Evolutionary conservation across 2,888 invertebrate species (phyloP).

Genomic region (Pristionchus maxplancki): DNA sequence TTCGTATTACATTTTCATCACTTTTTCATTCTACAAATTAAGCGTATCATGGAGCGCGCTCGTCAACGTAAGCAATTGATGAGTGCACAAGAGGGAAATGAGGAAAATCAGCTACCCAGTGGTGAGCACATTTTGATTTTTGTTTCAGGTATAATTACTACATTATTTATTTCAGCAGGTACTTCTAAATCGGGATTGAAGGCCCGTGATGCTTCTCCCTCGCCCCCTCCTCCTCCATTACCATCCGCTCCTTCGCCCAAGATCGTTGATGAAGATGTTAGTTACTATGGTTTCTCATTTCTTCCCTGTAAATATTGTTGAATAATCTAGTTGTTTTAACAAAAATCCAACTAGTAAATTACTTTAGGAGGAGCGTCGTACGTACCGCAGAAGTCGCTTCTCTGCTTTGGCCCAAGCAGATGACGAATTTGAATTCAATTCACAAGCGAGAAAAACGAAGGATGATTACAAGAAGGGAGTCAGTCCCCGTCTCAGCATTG

Average conservation of each 20-base stretch:
- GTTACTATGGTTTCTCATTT: neutral
- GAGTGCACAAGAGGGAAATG: constrained; percentile 54
- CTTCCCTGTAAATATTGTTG: neutral
- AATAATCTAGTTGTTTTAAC: neutral
- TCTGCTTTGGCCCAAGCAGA: constrained; percentile 42
- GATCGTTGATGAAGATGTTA: constrained; percentile 24
- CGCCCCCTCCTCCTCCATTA: constrained; percentile 23
- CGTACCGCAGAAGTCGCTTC: constrained; percentile 39
- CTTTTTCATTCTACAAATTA: neutral
- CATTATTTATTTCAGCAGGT: neutral
- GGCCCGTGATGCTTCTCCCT: neutral
- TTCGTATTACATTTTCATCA: neutral
- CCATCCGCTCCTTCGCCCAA: constrained; percentile 18
- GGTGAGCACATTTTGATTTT: neutral
- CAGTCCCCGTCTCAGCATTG: constrained; percentile 63
- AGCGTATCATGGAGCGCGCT: constrained; percentile 61
- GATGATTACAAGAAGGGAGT: constrained; percentile 64
- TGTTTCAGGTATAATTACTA: neutral
- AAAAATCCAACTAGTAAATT: neutral
- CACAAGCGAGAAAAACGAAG: constrained; percentile 55
- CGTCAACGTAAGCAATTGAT: constrained; percentile 57
- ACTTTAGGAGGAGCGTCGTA: neutral
- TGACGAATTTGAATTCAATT: constrained; percentile 23
- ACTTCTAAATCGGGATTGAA: constrained; percentile 16
- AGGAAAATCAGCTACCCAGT: constrained; percentile 55